Evolutionary conservation across 1,140 invertebrate species (phyloP).

Genomic region (Drosophila orosa): DNA sequence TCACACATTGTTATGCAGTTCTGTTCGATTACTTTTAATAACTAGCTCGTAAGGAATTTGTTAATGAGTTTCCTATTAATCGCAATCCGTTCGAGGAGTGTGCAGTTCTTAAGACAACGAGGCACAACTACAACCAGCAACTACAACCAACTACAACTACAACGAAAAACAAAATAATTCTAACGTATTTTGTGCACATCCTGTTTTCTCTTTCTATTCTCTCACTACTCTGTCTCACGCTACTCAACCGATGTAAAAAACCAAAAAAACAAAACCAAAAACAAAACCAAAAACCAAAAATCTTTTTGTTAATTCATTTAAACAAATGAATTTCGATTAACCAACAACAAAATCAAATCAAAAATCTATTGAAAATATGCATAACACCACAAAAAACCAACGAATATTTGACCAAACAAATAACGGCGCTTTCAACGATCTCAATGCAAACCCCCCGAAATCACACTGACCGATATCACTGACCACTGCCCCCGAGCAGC

Average conservation of each 20-base stretch:
- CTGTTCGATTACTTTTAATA: slow-evolving; percentile 71
- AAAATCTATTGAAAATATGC: slow-evolving; percentile 63
- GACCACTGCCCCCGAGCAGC: slow-evolving; percentile 68
- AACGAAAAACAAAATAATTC: slow-evolving; percentile 82
- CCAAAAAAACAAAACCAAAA: slow-evolving; percentile 51
- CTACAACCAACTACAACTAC: slow-evolving; percentile 55
- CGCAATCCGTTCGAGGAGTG: slow-evolving; percentile 71
- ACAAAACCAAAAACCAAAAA: slow-evolving; percentile 57
- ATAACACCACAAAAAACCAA: slow-evolving; percentile 64
- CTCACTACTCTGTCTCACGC: slow-evolving; percentile 81
- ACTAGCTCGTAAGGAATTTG: slow-evolving; percentile 71
- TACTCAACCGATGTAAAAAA: slow-evolving; percentile 82
- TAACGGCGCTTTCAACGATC: slow-evolving; percentile 81
- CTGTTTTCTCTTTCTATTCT: slow-evolving; percentile 83
- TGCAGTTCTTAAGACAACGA: slow-evolving; percentile 61
- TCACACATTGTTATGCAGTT: slow-evolving; percentile 73
- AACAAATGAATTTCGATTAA: slow-evolving; percentile 50
- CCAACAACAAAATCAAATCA: slow-evolving; percentile 53
- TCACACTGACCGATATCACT: slow-evolving; percentile 38
- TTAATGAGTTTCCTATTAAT: slow-evolving; percentile 65
- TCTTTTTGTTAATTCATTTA: slow-evolving; percentile 58
- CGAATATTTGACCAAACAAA: slow-evolving; percentile 37
- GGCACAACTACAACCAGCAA: slow-evolving; percentile 44
- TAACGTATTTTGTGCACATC: slow-evolving; percentile 84
- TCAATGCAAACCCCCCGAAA: slow-evolving; percentile 55